phyloP scores from a whole-genome alignment of 2,888 invertebrate species.

The Stramonita haemastoma region DNA sequence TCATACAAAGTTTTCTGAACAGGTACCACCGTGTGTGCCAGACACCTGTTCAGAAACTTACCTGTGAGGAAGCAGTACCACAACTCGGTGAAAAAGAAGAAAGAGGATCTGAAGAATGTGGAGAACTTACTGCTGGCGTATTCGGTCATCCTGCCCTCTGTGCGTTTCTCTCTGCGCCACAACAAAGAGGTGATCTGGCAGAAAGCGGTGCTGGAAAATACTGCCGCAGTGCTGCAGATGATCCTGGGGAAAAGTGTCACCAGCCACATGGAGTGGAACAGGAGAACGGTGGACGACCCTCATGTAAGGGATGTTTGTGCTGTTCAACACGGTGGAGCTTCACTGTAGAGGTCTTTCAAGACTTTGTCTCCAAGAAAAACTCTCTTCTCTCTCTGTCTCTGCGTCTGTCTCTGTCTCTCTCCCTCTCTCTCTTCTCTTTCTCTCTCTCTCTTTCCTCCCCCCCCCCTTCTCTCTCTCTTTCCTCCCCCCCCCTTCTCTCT shows the following conservation, averaged over 20 bases:
- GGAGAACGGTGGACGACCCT: conserved; percentile 13
- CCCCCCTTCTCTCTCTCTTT: too few species aligned
- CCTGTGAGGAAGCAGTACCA: conserved; percentile 82
- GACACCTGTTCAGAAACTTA: conserved; percentile 80
- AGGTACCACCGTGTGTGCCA: conserved; percentile 81
- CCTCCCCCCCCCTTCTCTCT: too few species aligned
- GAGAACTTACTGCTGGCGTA: conserved; percentile 80
- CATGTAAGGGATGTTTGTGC: conserved; percentile 25
- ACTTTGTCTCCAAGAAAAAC: too few species aligned
- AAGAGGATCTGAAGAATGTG: conserved; percentile 80
- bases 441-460: too few species aligned
- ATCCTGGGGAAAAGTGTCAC: conserved; percentile 59
- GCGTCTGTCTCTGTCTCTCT: too few species aligned
- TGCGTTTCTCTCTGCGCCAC: conserved; percentile 79
- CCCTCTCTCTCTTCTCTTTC: too few species aligned
- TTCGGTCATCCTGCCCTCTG: conserved; percentile 79
- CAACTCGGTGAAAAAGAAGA: conserved; percentile 77
- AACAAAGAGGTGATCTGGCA: conserved; percentile 79
- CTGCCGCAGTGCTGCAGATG: conserved; percentile 56
- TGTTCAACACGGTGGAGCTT: background rate
- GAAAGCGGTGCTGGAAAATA: conserved; percentile 76
- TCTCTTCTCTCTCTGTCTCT: too few species aligned
- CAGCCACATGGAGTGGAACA: conserved; percentile 33
- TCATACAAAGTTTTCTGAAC: conserved; percentile 38
- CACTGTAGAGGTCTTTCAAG: too few species aligned